Conservation (phyloP, 2,888 invertebrate genomes). For the Pseudococcus longispinus region DNA sequence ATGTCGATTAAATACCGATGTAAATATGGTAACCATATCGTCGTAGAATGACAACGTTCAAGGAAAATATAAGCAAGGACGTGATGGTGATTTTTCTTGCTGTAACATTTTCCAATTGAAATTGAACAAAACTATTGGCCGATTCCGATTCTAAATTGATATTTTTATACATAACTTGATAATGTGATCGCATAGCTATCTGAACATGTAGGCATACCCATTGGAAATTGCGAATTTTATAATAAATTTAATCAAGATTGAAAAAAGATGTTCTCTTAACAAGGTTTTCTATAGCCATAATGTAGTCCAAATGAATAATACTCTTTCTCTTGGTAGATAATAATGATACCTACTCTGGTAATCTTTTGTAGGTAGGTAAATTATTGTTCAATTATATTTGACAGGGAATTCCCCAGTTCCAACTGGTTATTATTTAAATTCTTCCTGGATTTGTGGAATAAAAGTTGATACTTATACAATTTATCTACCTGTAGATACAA, state of each 20-base stretch:
- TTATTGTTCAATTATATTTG: neutral
- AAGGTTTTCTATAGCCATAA: neutral
- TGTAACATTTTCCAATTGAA: neutral
- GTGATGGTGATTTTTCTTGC: neutral
- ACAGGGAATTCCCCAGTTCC: neutral
- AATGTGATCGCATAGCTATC: neutral
- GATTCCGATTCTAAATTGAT: neutral
- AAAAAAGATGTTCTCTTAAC: neutral
- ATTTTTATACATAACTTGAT: neutral
- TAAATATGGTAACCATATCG: neutral
- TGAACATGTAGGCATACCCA: neutral
- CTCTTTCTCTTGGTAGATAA: neutral
- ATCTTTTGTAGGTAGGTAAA: neutral
- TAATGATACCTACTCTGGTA: neutral
- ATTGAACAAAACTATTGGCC: neutral
- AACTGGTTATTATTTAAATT: neutral
- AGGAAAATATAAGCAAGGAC: neutral
- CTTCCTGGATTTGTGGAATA: neutral
- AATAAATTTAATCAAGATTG: neutral
- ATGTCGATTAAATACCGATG: neutral
- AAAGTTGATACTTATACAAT: neutral
- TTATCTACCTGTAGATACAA: neutral
- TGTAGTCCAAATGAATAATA: neutral
- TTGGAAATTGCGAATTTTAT: neutral
- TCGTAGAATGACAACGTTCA: neutral